Percentiles rank a stretch among this genome's conserved stretches.
phyloP scores from a whole-genome alignment of 2,113 vertebrate genomes.

The Larimichthys crocea region DNA sequence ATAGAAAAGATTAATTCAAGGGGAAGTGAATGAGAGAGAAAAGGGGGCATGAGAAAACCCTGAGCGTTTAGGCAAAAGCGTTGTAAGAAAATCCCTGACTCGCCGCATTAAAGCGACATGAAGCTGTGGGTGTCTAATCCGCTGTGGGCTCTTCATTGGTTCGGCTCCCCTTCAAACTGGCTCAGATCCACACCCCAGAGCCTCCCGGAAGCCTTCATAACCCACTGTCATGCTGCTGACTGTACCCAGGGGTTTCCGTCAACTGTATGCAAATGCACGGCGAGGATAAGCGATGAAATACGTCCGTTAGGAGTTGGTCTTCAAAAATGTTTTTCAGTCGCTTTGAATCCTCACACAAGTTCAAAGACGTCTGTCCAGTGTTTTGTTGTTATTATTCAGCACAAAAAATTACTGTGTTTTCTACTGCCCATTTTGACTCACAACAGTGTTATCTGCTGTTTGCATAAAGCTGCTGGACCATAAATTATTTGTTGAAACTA shows the following conservation, averaged over 20 bases:
- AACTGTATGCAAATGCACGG: conserved; percentile 74
- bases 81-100: conserved; percentile 84
- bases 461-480: conserved; percentile 67
- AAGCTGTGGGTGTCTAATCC: conserved; percentile 87
- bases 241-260: conserved; percentile 76
- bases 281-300: conserved; percentile 65
- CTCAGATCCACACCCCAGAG: conserved; percentile 83
- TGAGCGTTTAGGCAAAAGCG: conserved; percentile 74
- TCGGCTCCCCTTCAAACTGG: conserved; percentile 82
- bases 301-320: conserved; percentile 61
- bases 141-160: conserved; percentile 82
- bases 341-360: conserved; percentile 58
- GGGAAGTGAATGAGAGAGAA: conserved; percentile 50
- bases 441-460: conserved; percentile 65
- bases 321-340: conserved; percentile 48
- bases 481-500: conserved; percentile 59
- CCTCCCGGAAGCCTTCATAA: conserved; percentile 80
- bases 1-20: conserved; percentile 62
- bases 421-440: conserved; percentile 45
- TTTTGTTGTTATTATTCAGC: conserved; percentile 51
- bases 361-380: conserved; percentile 57
- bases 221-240: conserved; percentile 80
- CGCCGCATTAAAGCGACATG: conserved; percentile 84
- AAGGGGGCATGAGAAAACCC: conserved; percentile 73
- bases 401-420: conserved; percentile 38